Evolutionary conservation across 2,113 vertebrate genomes (phyloP).

Genomic region (Actenoides hombroni): DNA sequence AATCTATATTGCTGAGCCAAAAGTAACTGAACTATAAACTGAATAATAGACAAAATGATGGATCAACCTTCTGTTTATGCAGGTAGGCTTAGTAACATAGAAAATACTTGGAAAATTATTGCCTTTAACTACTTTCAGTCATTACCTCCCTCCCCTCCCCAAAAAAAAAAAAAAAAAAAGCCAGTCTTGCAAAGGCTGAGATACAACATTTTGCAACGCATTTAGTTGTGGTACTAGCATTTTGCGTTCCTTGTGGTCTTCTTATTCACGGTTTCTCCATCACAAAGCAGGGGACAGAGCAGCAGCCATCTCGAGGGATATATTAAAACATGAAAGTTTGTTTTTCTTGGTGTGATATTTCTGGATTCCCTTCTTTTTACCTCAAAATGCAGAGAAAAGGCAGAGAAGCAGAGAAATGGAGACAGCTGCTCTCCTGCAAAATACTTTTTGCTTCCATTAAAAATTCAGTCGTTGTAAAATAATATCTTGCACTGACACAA

Average conservation of each 20-base stretch:
- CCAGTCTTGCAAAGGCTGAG: not conserved
- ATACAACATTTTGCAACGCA: not conserved
- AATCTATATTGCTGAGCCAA: not conserved
- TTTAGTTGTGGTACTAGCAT: not conserved
- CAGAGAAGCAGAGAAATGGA: not conserved
- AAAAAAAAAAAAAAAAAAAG: too few species aligned
- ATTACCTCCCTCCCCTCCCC: not conserved
- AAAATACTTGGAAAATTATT: not conserved
- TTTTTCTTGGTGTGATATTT: not conserved
- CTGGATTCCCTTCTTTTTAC: not conserved
- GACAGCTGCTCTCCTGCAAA: not conserved
- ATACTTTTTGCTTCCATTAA: slow-evolving; percentile 26
- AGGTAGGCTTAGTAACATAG: not conserved
- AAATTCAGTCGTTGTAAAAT: slow-evolving; percentile 15
- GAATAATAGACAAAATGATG: not conserved
- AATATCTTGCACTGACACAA: slow-evolving; percentile 6
- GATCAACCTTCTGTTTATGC: not conserved
- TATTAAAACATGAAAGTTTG: not conserved
- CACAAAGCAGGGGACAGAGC: not conserved
- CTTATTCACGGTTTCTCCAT: not conserved
- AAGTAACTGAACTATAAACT: not conserved
- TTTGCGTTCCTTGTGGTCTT: not conserved
- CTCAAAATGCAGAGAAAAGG: not conserved
- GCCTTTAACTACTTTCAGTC: not conserved
- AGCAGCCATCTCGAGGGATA: not conserved